These are phyloP conservation scores for Brenthis daphne DNA, from an alignment of 2,888 invertebrate genomes.

Conservation along the genomic window DNA sequence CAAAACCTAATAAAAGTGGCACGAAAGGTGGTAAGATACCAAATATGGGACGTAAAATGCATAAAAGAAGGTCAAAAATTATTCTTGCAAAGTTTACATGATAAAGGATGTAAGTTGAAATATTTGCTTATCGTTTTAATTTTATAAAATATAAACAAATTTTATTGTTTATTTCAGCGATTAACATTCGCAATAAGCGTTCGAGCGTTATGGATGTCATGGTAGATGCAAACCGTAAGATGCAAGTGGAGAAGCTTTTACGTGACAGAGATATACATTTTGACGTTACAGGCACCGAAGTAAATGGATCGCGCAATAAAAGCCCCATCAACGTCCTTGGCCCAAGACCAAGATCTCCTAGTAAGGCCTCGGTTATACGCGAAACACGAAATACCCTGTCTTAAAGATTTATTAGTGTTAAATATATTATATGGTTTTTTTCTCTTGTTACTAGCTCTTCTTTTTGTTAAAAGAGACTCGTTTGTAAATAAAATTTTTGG, in stretches of 20 bases:
- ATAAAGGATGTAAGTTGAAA: conserved; percentile 65
- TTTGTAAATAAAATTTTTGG: neutral
- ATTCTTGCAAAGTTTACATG: conserved; percentile 66
- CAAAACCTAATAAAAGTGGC: conserved; percentile 57
- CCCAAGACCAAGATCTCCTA: conserved; percentile 43
- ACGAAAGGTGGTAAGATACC: conserved; percentile 60
- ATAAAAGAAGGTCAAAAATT: conserved; percentile 69
- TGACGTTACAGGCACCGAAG: conserved; percentile 52
- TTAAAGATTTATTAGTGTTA: conserved; percentile 12
- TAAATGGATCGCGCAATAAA: conserved; percentile 36
- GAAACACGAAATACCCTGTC: conserved; percentile 18
- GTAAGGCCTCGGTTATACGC: conserved; percentile 28
- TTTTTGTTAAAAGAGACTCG: neutral
- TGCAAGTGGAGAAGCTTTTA: conserved; percentile 64
- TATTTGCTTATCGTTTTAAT: too few species aligned
- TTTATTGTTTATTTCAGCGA: conserved; percentile 52
- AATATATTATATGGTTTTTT: neutral
- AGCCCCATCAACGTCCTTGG: conserved; percentile 40
- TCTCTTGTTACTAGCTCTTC: neutral
- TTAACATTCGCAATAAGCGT: conserved; percentile 63
- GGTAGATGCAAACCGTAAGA: conserved; percentile 58
- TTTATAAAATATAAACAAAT: too few species aligned
- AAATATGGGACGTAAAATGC: conserved; percentile 72
- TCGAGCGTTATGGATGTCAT: conserved; percentile 55
- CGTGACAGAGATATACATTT: conserved; percentile 59